Percentiles rank a stretch among this genome's conserved stretches.
phyloP scores from a whole-genome alignment of 2,888 invertebrate genomes.

The Mimas tiliae region DNA sequence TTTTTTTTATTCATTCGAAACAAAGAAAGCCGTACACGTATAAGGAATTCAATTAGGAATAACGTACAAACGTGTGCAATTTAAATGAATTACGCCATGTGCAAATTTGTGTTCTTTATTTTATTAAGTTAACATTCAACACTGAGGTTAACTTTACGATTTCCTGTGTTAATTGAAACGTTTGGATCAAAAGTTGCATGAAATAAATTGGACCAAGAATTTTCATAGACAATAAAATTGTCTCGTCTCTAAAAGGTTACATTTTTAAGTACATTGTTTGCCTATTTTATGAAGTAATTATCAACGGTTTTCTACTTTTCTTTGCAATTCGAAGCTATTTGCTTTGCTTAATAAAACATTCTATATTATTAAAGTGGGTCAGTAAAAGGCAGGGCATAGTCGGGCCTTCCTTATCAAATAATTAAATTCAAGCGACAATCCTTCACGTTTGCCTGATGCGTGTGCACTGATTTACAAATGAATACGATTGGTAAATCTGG shows the following conservation, averaged over 20 bases:
- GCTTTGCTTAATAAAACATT: no score
- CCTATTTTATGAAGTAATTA: neutral
- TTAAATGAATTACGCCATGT: slow-evolving; percentile 19
- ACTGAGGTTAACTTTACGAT: neutral
- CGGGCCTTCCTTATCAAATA: neutral
- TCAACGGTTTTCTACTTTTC: neutral
- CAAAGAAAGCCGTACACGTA: slow-evolving; percentile 26
- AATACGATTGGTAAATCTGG: no score
- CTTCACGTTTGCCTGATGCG: slow-evolving; percentile 5
- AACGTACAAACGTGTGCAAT: slow-evolving; percentile 27
- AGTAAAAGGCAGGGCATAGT: no score
- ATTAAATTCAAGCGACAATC: slow-evolving; percentile 12
- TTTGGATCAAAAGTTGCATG: neutral
- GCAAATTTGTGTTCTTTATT: slow-evolving; percentile 14
- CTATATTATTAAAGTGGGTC: no score
- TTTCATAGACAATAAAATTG: neutral
- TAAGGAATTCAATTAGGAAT: slow-evolving; percentile 30
- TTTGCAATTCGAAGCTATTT: neutral
- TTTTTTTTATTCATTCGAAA: slow-evolving; percentile 31
- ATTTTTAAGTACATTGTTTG: neutral
- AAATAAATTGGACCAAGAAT: neutral
- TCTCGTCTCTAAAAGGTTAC: neutral
- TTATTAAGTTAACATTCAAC: slow-evolving; percentile 13
- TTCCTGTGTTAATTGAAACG: slow-evolving; percentile 3
- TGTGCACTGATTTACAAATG: neutral